Evolutionary conservation across 2,888 invertebrate species (phyloP).

Genomic region (Volucella bombylans): DNA sequence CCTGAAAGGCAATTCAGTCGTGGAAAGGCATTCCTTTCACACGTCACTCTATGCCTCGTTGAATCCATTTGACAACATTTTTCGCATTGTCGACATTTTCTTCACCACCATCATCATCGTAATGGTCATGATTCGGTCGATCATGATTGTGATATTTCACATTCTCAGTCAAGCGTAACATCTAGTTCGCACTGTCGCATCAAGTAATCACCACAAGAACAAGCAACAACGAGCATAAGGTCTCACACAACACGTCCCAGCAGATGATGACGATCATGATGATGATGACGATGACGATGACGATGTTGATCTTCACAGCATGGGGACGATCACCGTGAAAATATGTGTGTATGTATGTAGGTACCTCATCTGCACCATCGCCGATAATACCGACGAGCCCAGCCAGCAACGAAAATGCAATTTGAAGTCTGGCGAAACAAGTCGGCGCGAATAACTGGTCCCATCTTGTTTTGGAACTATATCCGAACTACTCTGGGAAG

Average conservation of each 20-base stretch:
- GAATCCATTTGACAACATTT: conserved; percentile 13
- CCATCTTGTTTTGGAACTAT: conserved; percentile 59
- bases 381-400: not conserved
- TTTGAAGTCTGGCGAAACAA: conserved; percentile 65
- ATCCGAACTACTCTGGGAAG: conserved; percentile 58
- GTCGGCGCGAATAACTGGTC: conserved; percentile 64
- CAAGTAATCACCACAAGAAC: conserved; percentile 68
- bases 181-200: conserved; percentile 69
- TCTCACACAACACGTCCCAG: conserved; percentile 71
- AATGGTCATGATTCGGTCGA: not conserved
- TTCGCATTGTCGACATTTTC: not conserved
- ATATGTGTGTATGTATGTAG: not conserved
- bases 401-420: conserved; percentile 44
- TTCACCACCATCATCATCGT: conserved; percentile 13
- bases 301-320: conserved; percentile 49
- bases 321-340: conserved; percentile 53
- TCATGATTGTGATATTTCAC: conserved; percentile 39
- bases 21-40: too few relatives aligned
- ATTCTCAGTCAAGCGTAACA: conserved; percentile 61
- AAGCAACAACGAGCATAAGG: conserved; percentile 68
- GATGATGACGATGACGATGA: conserved; percentile 66
- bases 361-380: conserved; percentile 15
- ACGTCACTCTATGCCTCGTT: not conserved
- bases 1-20: too few relatives aligned
- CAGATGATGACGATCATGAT: conserved; percentile 66